Percentiles rank a stretch among this genome's conserved stretches.
Conservation (phyloP, 2,888 invertebrate genomes). For the Hydroisotoma schaefferi region DNA sequence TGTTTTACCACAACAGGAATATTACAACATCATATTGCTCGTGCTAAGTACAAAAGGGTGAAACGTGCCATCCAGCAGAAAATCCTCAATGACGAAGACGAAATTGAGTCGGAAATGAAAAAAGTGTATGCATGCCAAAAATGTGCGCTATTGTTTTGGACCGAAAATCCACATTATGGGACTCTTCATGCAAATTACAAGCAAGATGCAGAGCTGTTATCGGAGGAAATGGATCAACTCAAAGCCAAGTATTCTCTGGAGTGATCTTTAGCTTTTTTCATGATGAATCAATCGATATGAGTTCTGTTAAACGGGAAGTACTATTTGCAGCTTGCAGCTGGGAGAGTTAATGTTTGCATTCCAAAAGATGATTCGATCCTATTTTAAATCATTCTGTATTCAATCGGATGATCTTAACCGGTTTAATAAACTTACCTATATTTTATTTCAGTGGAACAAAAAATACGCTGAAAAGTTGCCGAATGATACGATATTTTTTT, state of each 20-base stretch:
- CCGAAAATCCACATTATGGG: conserved; percentile 34
- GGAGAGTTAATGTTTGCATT: background rate
- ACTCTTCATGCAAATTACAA: conserved; percentile 26
- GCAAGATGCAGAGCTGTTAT: conserved; percentile 21
- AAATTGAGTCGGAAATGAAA: conserved; percentile 17
- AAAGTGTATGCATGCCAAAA: conserved; percentile 21
- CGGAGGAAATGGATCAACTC: conserved; percentile 23
- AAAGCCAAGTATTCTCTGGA: conserved; percentile 11
- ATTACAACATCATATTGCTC: conserved; percentile 31
- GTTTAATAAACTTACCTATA: too few species aligned
- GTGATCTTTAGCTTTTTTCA: background rate
- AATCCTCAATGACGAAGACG: background rate
- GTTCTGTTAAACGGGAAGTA: too few species aligned
- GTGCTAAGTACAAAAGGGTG: conserved; percentile 19
- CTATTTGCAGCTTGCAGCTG: background rate
- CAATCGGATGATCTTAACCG: too few species aligned
- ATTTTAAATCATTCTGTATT: background rate
- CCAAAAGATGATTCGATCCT: background rate
- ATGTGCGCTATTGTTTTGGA: conserved; percentile 28
- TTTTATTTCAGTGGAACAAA: too few species aligned
- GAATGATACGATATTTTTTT: too few species aligned
- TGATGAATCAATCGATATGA: too few species aligned
- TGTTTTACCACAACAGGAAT: conserved; percentile 19
- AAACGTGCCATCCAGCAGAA: conserved; percentile 5
- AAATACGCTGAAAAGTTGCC: too few species aligned